Evolutionary conservation across 2,113 vertebrate genomes (phyloP), one percentile per base, ranked within the genome.

Genomic region (Donacobius atricapilla): DNA sequence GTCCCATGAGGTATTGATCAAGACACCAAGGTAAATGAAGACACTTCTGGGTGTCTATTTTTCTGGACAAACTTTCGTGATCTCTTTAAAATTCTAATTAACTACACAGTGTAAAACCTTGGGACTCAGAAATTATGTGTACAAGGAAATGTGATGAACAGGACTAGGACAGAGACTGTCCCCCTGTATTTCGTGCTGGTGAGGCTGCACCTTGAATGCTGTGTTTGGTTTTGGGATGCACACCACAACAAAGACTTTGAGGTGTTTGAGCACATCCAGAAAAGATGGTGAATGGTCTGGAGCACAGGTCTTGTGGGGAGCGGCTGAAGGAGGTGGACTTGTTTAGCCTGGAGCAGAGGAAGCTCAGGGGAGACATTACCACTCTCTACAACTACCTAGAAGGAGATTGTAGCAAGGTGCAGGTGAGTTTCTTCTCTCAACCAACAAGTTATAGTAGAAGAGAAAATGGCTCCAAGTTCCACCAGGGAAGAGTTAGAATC

Each of bases 111-210:
- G 17, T 39, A 61, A 70, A 87, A 33, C 20, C 22, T 60, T 73
- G 21, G 7, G 30, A 44, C 5, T 58, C 31, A 44, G 35, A 18
- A 53, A n/a, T 31, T 7, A 23, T 17, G 3, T 28, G 6, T 58
- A 21, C 13, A 78, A 30, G 13, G 20, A 51, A 63, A 53, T 12
- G 4, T 18, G 20, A 42, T 31, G 20, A 63, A 35, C 24, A 20
- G 42, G 5, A 56, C 10, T 20, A 40, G 24, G 35, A 54, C 11
- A 28, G 11, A 35, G 15, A 57, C 28, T 75, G 10, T 9, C 3
- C 4, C 6, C 24, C 35, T 47, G 4, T 30, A 15, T 23, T 30
- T 15, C 13, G n/a, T 0, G 0, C 51, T 57, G 8, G 10, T 57
- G 31, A 66, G 24, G 24, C 10, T 31, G 39, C 22, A 63, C 57